Conservation (phyloP, 2,888 invertebrate species). For the Ophonus ardosiacus region DNA sequence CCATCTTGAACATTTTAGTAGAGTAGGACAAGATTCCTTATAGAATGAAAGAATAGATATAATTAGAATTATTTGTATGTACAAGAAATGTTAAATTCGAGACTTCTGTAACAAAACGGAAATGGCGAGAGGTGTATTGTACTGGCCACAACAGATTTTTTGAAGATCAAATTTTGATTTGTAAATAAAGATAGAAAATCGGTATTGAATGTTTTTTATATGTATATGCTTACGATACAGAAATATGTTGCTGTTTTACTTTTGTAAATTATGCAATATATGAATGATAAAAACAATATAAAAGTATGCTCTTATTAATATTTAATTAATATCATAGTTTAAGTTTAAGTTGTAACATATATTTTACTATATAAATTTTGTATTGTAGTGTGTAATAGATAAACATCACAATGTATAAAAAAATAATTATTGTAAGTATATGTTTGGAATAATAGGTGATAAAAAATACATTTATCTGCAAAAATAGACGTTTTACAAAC, state of each 20-base stretch:
- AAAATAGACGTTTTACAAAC: too few species aligned
- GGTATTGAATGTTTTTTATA: background rate
- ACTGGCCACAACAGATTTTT: too few species aligned
- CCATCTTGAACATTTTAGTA: too few species aligned
- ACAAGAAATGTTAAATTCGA: too few species aligned
- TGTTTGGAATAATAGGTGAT: background rate
- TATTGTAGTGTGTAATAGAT: too few species aligned
- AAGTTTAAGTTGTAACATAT: background rate
- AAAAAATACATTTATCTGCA: background rate
- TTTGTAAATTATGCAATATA: background rate
- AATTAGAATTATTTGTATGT: too few species aligned
- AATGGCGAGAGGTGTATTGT: too few species aligned
- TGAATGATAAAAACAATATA: background rate
- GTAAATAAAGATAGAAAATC: background rate
- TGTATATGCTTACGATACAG: background rate
- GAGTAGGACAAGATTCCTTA: too few species aligned
- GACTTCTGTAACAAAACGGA: too few species aligned
- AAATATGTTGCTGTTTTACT: background rate
- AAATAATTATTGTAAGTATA: conserved; percentile 36
- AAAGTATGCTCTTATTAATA: background rate
- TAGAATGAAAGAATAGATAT: too few species aligned
- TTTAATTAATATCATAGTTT: conserved; percentile 1
- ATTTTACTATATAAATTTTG: too few species aligned
- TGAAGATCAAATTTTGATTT: background rate
- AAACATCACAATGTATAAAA: conserved; percentile 22